phyloP scores from a whole-genome alignment of 2,888 invertebrate genomes.

The Panopea generosa region DNA sequence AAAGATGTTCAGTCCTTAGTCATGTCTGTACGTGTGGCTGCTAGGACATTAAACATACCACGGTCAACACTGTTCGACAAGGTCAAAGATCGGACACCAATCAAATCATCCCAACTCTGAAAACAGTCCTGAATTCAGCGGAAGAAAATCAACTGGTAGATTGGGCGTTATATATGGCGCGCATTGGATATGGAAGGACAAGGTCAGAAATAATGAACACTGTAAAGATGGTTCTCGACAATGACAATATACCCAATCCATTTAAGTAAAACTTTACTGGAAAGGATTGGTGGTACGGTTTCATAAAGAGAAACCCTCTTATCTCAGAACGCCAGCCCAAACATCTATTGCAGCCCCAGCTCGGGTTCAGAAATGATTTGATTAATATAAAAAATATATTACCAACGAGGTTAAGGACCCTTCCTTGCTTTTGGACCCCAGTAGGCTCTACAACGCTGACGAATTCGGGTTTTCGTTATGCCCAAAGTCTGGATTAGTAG shows the following conservation, averaged over 20 bases:
- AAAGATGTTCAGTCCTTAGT: too few species aligned
- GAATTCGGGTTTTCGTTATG: constrained; percentile 22
- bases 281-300: constrained; percentile 22
- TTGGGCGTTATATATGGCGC: constrained; percentile 41
- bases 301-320: constrained; percentile 17
- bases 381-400: not conserved
- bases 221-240: constrained; percentile 27
- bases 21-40: too few species aligned
- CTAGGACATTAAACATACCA: too few species aligned
- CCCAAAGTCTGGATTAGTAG: constrained; percentile 5
- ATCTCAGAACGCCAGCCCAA: constrained; percentile 18
- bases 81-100: too few species aligned
- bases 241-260: constrained; percentile 20
- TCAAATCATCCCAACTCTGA: too few species aligned
- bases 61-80: too few species aligned
- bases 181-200: constrained; percentile 32
- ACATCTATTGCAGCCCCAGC: constrained; percentile 4
- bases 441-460: too few species aligned
- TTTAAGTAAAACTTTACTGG: constrained; percentile 35
- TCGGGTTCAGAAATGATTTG: constrained; percentile 9
- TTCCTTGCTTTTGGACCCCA: too few species aligned
- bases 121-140: not conserved
- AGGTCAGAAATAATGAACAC: constrained; percentile 11
- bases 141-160: constrained; percentile 27
- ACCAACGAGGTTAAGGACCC: constrained; percentile 10